Conservation (phyloP, 2,888 invertebrate genomes). For the Drosophila paucipuncta region DNA sequence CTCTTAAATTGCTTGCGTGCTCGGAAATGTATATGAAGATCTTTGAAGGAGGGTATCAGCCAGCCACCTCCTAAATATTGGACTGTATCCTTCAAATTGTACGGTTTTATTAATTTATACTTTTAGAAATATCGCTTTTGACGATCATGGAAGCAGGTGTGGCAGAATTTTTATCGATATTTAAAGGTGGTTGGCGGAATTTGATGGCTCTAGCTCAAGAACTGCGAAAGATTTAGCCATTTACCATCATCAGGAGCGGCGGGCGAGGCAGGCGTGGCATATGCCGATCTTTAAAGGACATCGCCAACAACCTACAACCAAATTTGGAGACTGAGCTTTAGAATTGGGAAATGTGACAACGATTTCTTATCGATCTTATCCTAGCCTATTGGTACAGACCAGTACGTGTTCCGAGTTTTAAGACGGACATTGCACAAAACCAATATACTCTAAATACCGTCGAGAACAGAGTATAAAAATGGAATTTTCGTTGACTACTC, state of each 20-base stretch:
- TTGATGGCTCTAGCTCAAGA: neutral
- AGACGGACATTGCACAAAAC: no score
- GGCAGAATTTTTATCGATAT: neutral
- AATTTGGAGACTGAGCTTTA: neutral
- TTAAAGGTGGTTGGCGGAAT: neutral
- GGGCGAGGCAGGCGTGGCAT: no score
- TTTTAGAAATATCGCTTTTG: neutral
- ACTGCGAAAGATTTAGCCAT: neutral
- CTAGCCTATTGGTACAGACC: neutral
- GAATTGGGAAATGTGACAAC: neutral
- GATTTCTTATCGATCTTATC: neutral
- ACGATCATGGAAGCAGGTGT: neutral
- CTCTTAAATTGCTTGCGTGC: neutral
- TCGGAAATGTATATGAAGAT: no score
- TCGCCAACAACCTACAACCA: neutral
- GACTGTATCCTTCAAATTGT: no score
- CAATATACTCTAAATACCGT: neutral
- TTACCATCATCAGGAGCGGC: neutral
- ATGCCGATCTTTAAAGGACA: neutral
- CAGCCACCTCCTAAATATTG: no score
- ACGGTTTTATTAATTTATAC: neutral
- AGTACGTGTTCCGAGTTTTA: no score
- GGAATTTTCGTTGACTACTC: neutral
- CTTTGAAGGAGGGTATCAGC: neutral
- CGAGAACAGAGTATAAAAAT: neutral